Conservation (phyloP, 2,888 invertebrate genomes). For the Dasysyrphus albostriatus region DNA sequence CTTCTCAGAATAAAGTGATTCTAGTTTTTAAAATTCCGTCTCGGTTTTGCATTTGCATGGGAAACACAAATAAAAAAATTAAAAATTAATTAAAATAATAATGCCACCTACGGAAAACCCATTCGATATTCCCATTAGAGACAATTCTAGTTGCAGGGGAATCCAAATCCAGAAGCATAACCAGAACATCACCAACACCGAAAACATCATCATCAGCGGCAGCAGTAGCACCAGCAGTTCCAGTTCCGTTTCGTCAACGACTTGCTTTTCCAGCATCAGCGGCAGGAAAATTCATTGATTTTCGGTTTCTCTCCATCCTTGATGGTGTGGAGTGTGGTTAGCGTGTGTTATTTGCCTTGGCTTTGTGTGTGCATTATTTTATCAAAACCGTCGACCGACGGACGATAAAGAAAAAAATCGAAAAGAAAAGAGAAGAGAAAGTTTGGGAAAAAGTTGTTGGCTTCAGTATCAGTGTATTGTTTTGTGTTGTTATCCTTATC, state of each 20-base stretch:
- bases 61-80: slow-evolving; percentile 12
- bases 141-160: slow-evolving; percentile 11
- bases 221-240: slow-evolving; percentile 20
- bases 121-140: neutral
- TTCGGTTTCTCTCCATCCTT: slow-evolving; percentile 66
- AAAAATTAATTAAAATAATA: slow-evolving; percentile 35
- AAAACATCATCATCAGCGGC: neutral
- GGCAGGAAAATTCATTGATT: slow-evolving; percentile 73
- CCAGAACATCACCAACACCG: slow-evolving; percentile 24
- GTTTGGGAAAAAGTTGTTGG: slow-evolving; percentile 15
- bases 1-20: slow-evolving; percentile 3
- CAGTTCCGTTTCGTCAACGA: slow-evolving; percentile 19
- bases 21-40: slow-evolving; percentile 12
- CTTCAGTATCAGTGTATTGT: slow-evolving; percentile 4
- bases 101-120: slow-evolving; percentile 27
- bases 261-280: slow-evolving; percentile 46
- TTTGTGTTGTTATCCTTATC: slow-evolving; percentile 33
- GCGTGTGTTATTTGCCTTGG: slow-evolving; percentile 44
- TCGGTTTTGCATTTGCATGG: slow-evolving; percentile 22
- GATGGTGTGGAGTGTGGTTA: slow-evolving; percentile 51
- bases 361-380: slow-evolving; percentile 58
- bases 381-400: slow-evolving; percentile 32
- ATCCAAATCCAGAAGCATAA: slow-evolving; percentile 1
- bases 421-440: slow-evolving; percentile 49
- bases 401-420: neutral